These are phyloP conservation scores for Zonotrichia albicollis DNA, from an alignment of 2,797 vertebrate genomes.

Conservation along the genomic window DNA sequence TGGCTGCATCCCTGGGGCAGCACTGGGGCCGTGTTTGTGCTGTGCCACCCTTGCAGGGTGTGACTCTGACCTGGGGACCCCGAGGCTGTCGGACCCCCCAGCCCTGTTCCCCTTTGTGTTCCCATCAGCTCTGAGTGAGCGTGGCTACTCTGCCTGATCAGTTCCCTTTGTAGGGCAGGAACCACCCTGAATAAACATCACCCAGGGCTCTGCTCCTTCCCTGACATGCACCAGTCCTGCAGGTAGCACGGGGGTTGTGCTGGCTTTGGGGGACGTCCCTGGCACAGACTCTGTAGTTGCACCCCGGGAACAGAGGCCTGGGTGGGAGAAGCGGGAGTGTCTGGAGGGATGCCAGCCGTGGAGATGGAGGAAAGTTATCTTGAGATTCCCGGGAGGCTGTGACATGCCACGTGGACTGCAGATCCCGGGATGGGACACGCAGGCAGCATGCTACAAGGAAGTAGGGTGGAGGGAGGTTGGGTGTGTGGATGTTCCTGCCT, in stretches of 20 bases:
- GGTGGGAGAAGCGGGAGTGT: not conserved
- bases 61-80: not conserved
- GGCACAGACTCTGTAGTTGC: fast-evolving
- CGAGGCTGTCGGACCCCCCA: not conserved
- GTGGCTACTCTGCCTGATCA: not conserved
- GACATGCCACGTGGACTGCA: not conserved
- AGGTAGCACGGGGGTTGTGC: not conserved
- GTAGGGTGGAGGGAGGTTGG: not conserved
- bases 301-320: fast-evolving
- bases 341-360: not conserved
- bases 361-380: conserved; percentile 12
- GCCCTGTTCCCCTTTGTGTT: fast-evolving
- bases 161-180: not conserved
- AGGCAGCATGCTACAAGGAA: not conserved
- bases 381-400: not conserved
- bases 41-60: not conserved
- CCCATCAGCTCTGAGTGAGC: fast-evolving
- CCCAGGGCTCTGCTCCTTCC: not conserved
- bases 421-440: not conserved
- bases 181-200: not conserved
- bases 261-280: fast-evolving
- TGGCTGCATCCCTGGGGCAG: not conserved
- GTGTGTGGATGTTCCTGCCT: not conserved
- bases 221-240: fast-evolving
- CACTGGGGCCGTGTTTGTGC: not conserved